Base-by-base conservation (phyloP, 2,113 vertebrate genomes). In the Hoplias malabaricus region DNA sequence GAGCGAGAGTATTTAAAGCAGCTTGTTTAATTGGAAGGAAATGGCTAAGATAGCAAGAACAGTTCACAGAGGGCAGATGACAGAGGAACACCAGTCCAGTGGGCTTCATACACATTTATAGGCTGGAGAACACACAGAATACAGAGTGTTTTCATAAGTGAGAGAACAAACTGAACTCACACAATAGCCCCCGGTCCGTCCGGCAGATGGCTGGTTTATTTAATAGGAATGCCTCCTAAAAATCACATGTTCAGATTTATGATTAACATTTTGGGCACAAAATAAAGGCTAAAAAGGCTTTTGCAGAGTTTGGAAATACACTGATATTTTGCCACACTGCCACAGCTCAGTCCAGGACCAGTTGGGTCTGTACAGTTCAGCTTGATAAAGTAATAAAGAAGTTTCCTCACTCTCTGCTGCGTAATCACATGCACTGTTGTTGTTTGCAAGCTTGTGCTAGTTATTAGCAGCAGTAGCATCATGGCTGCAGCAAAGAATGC, bases 101-200 rank as follows among this genome's bases (percentile, higher is more conserved):
- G 34, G 16, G 13, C 8, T 36, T 19, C 33, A 36, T 61, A 33
- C 27, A 16, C 43, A 21, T 21, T 53, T 53, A 23, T 23, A 63
- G 31, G 7, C 33, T 36, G 59, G 14, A 10, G 59, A 63, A 63
- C 11, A 33, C 33, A 36, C 16, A n/a, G 31, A 4, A n/a, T 6
- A 25, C n/a, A 21, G 48, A 21, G 16, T 71, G 69, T 14, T 72
- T 16, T 25, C 12, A 33, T 23, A 61, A 11, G 38, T 8, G 56
- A 73, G 14, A 27, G 27, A 31, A 16, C 38, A 14, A 21, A n/a
- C 38, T 62, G 71, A 62, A 5, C 27, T 48, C 71, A 34, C 29
- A 48, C 71, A 43, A 62, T 5, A 48, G 56, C 43, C 40, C 27
- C 38, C 56, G 21, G 71, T 73, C 71, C 62, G 56, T 42, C 11